Evolutionary conservation across 2,888 invertebrate species (phyloP).

Genomic region (Rhagophthalmus giganteus): DNA sequence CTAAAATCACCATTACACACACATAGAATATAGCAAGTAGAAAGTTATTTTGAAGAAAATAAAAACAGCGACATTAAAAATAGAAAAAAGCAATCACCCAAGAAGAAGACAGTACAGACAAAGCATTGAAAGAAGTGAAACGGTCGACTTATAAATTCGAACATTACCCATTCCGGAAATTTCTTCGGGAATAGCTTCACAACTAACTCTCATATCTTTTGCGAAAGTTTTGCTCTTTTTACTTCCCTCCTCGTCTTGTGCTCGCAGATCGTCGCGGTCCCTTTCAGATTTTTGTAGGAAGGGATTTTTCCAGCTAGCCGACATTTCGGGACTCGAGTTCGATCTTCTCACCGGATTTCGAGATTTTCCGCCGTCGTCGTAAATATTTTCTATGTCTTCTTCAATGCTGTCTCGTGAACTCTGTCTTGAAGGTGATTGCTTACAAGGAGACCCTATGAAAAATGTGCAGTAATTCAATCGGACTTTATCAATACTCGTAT

Average conservation of each 20-base stretch:
- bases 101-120: too few relatives aligned
- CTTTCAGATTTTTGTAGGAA: slow-evolving; percentile 52
- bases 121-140: too few relatives aligned
- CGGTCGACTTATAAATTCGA: too few relatives aligned
- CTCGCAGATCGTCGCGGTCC: slow-evolving; percentile 34
- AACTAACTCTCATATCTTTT: slow-evolving; percentile 82
- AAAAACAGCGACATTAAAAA: too few relatives aligned
- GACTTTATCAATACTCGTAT: too few relatives aligned
- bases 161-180: slow-evolving; percentile 61
- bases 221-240: slow-evolving; percentile 67
- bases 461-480: slow-evolving; percentile 2
- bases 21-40: too few relatives aligned
- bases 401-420: slow-evolving; percentile 60
- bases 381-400: slow-evolving; percentile 55
- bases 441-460: slow-evolving; percentile 42
- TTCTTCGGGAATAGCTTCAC: slow-evolving; percentile 90
- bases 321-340: slow-evolving; percentile 93
- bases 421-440: slow-evolving; percentile 57
- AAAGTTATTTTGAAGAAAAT: too few relatives aligned
- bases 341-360: slow-evolving; percentile 85
- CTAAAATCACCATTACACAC: too few relatives aligned
- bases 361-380: slow-evolving; percentile 56
- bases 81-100: too few relatives aligned
- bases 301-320: slow-evolving; percentile 80
- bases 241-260: slow-evolving; percentile 45